phyloP scores from a whole-genome alignment of 2,797 vertebrate species.

The Lepilemur septentrionalis region DNA sequence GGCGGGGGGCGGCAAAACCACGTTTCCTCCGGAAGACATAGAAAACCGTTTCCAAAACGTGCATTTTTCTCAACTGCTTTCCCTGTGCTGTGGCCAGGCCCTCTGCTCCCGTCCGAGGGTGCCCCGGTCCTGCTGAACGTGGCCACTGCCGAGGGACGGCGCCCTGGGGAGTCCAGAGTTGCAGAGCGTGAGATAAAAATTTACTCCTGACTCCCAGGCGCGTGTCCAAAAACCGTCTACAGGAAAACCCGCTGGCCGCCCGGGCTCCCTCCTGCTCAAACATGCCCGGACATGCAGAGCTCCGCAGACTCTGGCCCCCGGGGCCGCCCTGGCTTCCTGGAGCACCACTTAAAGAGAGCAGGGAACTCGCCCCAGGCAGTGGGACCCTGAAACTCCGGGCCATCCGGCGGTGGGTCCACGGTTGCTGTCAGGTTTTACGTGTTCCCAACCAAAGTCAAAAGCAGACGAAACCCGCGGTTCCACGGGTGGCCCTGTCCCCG shows the following conservation, averaged over 20 bases:
- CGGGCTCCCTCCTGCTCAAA: fast-evolving
- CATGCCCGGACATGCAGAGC: fast-evolving
- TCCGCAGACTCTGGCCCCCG: neutral
- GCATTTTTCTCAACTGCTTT: neutral
- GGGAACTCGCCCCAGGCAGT: neutral
- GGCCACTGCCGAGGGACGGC: neutral
- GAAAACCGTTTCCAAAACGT: neutral
- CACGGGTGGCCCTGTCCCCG: neutral
- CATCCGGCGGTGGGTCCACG: neutral
- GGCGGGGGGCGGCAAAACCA: too few relatives aligned
- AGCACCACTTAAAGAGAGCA: neutral
- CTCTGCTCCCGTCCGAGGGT: too few relatives aligned
- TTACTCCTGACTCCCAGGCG: neutral
- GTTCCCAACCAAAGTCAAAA: neutral
- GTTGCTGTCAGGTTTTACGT: neutral
- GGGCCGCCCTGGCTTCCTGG: too few relatives aligned
- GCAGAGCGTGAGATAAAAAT: neutral
- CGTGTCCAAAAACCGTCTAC: neutral
- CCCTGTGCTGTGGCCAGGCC: fast-evolving
- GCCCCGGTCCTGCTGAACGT: neutral
- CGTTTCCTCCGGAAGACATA: fast-evolving
- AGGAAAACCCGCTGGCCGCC: neutral
- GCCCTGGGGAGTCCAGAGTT: neutral
- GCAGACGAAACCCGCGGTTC: neutral
- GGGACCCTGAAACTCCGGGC: neutral